Evolutionary conservation across 1,140 invertebrate genomes (phyloP), one percentile per base, ranked within the genome.

Genomic region (Euwallacea similis): DNA sequence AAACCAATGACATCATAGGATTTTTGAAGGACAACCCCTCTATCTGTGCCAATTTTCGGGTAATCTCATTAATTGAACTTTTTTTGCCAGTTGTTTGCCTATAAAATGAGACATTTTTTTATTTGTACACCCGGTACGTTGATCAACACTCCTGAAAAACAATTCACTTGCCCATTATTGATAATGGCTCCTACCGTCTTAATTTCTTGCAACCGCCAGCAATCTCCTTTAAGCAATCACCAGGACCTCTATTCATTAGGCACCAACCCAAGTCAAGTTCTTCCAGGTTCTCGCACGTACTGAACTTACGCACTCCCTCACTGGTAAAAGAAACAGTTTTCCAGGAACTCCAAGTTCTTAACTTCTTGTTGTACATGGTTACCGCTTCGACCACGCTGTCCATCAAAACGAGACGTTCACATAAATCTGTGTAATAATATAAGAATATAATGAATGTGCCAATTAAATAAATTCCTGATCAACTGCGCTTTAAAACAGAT

Each of bases 191-290:
- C 16, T 69, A 79, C 77, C 87, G 87, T 70, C 82, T 83, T 55
- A 88, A 75, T 44, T 82, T 78, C n/a, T 75, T 80, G 79, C 87
- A 88, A 8, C 81, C 81, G 16, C 76, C 65, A 0, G 85, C 84
- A 7, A 88, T 76, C 33, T 78, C 69, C 6, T 76, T 71, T n/a
- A 88, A 76, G 73, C 84, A 84, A 63, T 84, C 81, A 6, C 79
- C 82, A 6, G 81, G 82, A 44, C 82, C 79, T 42, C 74, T 78
- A 11, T 81, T 69, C 8, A 82, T 76, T 46, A 84, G 75, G 66
- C 93, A 94, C 94, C 94, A 96, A 63, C 94, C 93, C 66, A 97
- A 85, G 83, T 97, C 94, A 15, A 96, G 81, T 82, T 96, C 93
- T 77, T 91, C 88, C 13, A 97, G 81, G 54, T 88, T 83, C 66